Conservation (phyloP, 35 echinoderm and acorn worm genomes). For the Strongylocentrotus purpuratus region DNA sequence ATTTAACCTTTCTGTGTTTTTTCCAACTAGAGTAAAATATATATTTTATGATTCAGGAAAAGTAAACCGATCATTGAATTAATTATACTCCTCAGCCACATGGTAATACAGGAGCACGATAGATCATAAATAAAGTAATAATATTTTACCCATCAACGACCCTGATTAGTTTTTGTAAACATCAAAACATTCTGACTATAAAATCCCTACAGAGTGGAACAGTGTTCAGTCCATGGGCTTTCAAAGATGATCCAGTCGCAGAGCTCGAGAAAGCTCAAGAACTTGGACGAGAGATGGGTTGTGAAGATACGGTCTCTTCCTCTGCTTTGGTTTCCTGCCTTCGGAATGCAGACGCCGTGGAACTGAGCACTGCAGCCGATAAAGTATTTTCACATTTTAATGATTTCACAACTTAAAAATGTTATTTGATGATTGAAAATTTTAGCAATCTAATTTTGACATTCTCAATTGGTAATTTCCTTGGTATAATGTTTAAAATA, state of each 20-base stretch:
- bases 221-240: conserved; percentile 56
- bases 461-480: background rate
- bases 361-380: conserved; percentile 35
- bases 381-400: background rate
- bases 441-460: background rate
- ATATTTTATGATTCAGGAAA: background rate
- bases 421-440: background rate
- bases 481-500: background rate
- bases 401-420: background rate
- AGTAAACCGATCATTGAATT: background rate
- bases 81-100: background rate
- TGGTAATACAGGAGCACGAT: background rate
- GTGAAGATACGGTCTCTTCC: background rate
- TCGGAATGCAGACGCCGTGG: background rate
- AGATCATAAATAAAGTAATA: background rate
- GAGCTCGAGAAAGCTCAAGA: conserved; percentile 21
- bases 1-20: too few species aligned
- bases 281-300: conserved; percentile 49
- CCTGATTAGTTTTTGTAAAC: too few species aligned
- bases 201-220: conserved; percentile 61
- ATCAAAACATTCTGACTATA: background rate
- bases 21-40: background rate
- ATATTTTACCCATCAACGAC: too few species aligned
- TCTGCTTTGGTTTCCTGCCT: conserved; percentile 62
- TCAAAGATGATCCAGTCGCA: conserved; percentile 40